Conservation (phyloP, 1,140 invertebrate species). For the Drosophila tropicalis region DNA sequence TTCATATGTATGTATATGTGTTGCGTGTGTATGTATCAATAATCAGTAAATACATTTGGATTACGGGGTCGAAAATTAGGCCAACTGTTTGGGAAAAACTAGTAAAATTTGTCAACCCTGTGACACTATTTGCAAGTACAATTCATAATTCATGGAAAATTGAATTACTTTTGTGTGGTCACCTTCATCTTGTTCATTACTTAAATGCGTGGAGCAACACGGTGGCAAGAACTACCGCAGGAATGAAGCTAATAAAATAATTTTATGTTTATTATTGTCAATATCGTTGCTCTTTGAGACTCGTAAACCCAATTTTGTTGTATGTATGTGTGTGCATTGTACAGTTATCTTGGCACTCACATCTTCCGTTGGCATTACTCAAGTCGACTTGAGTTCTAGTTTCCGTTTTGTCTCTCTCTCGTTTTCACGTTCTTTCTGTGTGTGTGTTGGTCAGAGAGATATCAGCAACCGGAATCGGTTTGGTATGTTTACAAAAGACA, state of each 20-base stretch:
- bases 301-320: constrained; percentile 57
- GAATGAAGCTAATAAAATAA: constrained; percentile 62
- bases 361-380: constrained; percentile 34
- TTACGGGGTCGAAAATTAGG: too few species aligned
- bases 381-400: constrained; percentile 49
- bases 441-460: constrained; percentile 36
- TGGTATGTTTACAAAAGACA: constrained; percentile 41
- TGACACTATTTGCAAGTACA: background rate
- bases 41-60: too few species aligned
- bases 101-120: background rate
- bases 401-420: constrained; percentile 42
- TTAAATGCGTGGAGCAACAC: constrained; percentile 42
- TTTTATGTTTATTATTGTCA: constrained; percentile 63
- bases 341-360: constrained; percentile 41
- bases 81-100: too few species aligned
- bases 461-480: constrained; percentile 56
- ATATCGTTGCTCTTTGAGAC: constrained; percentile 16
- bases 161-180: background rate
- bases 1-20: too few species aligned
- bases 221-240: constrained; percentile 25
- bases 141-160: constrained; percentile 32
- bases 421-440: too few species aligned
- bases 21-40: too few species aligned
- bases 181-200: constrained; percentile 41
- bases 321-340: background rate